A percentile compares a stretch with the other conserved stretches of the same genome.
phyloP scores from a whole-genome alignment of 2,888 invertebrate species.

The Erpobdella octoculata region DNA sequence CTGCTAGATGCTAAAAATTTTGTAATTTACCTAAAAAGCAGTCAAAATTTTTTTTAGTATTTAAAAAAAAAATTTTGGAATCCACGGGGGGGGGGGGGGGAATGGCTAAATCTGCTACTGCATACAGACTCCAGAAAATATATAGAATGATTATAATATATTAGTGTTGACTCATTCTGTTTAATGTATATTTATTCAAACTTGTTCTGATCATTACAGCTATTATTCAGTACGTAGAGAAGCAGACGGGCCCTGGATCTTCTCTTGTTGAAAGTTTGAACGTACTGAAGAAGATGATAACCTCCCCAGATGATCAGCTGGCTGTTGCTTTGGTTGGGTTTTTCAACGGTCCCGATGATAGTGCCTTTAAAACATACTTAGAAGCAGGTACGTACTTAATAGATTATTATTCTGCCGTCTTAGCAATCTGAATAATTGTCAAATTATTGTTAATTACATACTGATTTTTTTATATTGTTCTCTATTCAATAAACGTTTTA shows the following conservation, averaged over 20 bases:
- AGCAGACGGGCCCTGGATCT: conserved; percentile 53
- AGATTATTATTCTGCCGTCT: background rate
- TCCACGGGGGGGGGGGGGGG: background rate
- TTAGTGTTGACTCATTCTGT: background rate
- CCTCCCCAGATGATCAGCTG: conserved; percentile 45
- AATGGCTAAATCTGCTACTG: background rate
- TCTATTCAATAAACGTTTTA: no score
- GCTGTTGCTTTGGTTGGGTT: conserved; percentile 56
- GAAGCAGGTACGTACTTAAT: conserved; percentile 27
- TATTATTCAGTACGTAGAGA: conserved; percentile 56
- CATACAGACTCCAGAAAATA: no score
- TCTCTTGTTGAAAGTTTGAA: conserved; percentile 44
- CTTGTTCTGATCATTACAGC: conserved; percentile 42
- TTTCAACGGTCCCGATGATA: conserved; percentile 53
- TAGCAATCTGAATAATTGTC: background rate
- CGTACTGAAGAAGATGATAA: conserved; percentile 46
- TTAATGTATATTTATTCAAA: background rate
- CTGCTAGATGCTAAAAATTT: no score
- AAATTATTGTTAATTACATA: no score
- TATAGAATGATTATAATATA: background rate
- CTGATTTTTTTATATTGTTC: no score
- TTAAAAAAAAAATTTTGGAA: background rate
- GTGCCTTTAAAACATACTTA: conserved; percentile 44
- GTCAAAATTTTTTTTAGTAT: no score
- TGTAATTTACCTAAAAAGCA: no score